These are phyloP conservation scores for Catharus ustulatus DNA, from an alignment of 2,797 vertebrate species.

Conservation along the genomic window DNA sequence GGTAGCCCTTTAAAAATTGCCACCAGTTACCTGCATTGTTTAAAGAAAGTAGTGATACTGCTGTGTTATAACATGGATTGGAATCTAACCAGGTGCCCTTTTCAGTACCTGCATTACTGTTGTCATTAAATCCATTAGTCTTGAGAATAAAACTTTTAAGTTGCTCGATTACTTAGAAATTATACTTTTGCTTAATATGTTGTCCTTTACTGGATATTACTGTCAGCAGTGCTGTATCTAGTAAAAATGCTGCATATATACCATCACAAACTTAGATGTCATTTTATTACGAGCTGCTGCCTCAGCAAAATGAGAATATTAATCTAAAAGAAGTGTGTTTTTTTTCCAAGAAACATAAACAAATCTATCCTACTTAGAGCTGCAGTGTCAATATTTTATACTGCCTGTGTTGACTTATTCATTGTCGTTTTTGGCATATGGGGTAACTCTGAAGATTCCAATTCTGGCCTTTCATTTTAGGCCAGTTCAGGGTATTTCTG, in stretches of 20 bases:
- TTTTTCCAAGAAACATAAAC: slow-evolving; percentile 10
- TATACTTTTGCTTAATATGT: neutral
- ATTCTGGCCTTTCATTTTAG: neutral
- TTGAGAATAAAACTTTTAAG: neutral
- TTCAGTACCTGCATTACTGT: neutral
- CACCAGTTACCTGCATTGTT: neutral
- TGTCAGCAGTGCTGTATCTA: neutral
- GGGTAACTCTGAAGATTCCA: neutral
- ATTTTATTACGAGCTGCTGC: slow-evolving; percentile 26
- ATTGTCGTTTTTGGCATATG: slow-evolving; percentile 24
- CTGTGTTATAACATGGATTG: neutral
- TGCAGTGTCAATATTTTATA: slow-evolving; percentile 41
- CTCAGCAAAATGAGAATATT: slow-evolving; percentile 52
- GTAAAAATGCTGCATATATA: neutral
- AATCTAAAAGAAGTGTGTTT: slow-evolving; percentile 31
- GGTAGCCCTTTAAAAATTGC: neutral
- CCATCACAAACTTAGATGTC: neutral
- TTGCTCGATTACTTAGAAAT: neutral
- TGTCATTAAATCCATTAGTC: neutral
- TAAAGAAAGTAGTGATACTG: neutral
- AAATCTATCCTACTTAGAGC: slow-evolving; percentile 45
- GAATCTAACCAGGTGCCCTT: neutral
- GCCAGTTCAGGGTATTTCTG: neutral
- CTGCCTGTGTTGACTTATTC: slow-evolving; percentile 17
- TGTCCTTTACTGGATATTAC: neutral